phyloP scores from a whole-genome alignment of 92 coral and sea anemone species.

The Hydrozoanthus gracilis region DNA sequence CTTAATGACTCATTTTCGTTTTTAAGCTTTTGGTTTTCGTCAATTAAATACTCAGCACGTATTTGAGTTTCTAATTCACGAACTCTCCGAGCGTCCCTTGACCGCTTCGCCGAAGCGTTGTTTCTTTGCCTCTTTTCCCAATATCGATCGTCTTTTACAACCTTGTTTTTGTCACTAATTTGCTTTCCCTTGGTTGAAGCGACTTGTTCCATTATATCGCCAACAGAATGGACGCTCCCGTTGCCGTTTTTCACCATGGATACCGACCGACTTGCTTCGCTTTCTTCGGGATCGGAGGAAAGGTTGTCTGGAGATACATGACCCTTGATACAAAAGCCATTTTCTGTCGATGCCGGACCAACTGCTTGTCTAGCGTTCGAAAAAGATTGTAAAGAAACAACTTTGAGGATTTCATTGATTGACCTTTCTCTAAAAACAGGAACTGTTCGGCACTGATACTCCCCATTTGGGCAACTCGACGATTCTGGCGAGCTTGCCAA shows the following conservation, averaged over 20 bases:
- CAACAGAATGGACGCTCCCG: conserved; percentile 13
- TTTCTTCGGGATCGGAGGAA: conserved; percentile 20
- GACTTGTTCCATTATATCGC: conserved; percentile 18
- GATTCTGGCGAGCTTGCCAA: conserved; percentile 29
- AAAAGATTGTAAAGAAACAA: conserved; percentile 86
- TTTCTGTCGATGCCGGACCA: conserved; percentile 36
- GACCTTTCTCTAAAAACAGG: conserved; percentile 78
- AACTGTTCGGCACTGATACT: conserved; percentile 67
- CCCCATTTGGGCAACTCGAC: conserved; percentile 23
- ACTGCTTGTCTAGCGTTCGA: conserved; percentile 71
- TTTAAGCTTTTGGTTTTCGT: conserved; percentile 76
- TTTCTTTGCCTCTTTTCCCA: conserved; percentile 91
- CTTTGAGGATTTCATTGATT: conserved; percentile 84
- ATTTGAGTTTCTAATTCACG: conserved; percentile 94
- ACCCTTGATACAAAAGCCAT: conserved; percentile 44
- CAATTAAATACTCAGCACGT: conserved; percentile 84
- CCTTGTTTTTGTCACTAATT: conserved; percentile 8
- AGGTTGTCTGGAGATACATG: conserved; percentile 23
- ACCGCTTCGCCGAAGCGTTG: conserved; percentile 91
- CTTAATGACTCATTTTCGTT: conserved; percentile 77
- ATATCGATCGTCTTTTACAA: conserved; percentile 75
- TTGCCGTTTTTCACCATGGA: conserved; percentile 4
- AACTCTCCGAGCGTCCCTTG: conserved; percentile 89
- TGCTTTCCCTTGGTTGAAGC: conserved; percentile 12
- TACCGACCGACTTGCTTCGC: conserved; percentile 9